Percentiles rank a stretch among this genome's conserved stretches.
phyloP scores from a whole-genome alignment of 2,797 vertebrate genomes.

The Thalassophryne amazonica region DNA sequence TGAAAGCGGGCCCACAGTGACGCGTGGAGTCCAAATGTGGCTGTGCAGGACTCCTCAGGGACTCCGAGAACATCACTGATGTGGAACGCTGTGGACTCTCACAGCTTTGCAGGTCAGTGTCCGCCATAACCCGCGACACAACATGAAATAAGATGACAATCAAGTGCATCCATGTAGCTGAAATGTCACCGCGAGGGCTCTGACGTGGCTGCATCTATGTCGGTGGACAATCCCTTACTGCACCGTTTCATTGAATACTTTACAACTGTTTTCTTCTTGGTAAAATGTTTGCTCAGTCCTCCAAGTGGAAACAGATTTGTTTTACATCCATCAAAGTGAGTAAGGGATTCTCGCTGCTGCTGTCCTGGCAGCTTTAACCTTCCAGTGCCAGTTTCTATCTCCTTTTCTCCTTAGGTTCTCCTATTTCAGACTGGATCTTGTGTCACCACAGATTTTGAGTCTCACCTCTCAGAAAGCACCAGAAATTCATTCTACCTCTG shows the following conservation, averaged over 20 bases:
- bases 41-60: constrained; percentile 5
- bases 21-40: neutral
- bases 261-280: neutral
- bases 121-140: constrained; percentile 20
- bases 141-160: constrained; percentile 31
- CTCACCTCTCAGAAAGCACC: neutral
- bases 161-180: constrained; percentile 20
- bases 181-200: constrained; percentile 13
- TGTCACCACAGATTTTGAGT: constrained; percentile 4
- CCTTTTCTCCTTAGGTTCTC: neutral
- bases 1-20: neutral
- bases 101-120: constrained; percentile 29
- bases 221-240: neutral
- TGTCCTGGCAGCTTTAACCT: neutral
- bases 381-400: neutral
- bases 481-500: neutral
- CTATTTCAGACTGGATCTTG: neutral
- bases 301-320: neutral
- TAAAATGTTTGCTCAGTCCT: neutral
- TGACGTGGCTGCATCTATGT: neutral
- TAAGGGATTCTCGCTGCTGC: neutral
- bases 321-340: neutral
- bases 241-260: neutral
- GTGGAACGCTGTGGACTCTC: constrained; percentile 31
- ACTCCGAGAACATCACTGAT: constrained; percentile 19